Percentiles rank a stretch among this genome's conserved stretches.
phyloP scores from a whole-genome alignment of 2,888 invertebrate species.

The Chrysotoxum bicinctum region DNA sequence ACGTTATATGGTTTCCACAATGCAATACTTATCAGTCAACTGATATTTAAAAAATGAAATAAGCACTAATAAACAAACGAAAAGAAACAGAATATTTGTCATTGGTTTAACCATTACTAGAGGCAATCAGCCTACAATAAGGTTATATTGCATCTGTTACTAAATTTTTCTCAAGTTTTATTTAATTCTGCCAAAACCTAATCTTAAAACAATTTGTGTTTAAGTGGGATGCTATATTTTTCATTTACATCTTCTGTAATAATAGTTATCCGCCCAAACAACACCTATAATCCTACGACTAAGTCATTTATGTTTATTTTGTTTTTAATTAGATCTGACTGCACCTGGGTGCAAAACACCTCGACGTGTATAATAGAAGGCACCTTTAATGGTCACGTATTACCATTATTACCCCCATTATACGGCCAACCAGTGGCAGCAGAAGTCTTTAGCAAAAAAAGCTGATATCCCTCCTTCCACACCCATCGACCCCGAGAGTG shows the following conservation, averaged over 20 bases:
- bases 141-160: background rate
- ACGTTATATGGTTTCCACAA: no score
- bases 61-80: no score
- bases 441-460: conserved; percentile 6
- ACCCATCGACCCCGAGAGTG: background rate
- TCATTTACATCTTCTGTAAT: background rate
- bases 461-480: background rate
- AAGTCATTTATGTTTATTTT: background rate
- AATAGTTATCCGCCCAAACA: background rate
- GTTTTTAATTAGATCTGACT: conserved; percentile 27
- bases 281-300: background rate
- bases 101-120: no score
- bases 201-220: background rate
- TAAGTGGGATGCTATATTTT: background rate
- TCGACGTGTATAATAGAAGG: conserved; percentile 13
- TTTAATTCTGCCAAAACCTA: background rate
- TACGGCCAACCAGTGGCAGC: conserved; percentile 36
- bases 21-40: no score
- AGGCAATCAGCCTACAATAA: no score
- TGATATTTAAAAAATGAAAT: no score
- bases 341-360: conserved; percentile 43
- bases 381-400: conserved; percentile 62
- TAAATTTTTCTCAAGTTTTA: background rate
- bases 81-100: no score
- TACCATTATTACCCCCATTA: conserved; percentile 65